These are phyloP conservation scores for Orchesella cincta DNA, from an alignment of 1,140 invertebrate species.

Conservation along the genomic window DNA sequence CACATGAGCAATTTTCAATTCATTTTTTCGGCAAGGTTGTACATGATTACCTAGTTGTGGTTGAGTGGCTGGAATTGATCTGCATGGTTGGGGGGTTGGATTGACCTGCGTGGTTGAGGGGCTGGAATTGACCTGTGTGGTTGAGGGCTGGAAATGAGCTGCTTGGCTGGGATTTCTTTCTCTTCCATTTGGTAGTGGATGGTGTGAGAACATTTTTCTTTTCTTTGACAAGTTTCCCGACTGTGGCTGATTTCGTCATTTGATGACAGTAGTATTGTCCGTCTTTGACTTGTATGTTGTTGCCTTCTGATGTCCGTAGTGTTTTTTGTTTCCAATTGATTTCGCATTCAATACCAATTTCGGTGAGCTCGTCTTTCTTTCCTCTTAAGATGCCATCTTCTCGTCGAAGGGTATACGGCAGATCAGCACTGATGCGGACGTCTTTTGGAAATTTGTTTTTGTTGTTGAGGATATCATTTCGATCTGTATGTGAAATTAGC, in stretches of 20 bases:
- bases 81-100: too few relatives aligned
- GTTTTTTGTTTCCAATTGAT: not conserved
- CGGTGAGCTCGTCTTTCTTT: not conserved
- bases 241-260: too few relatives aligned
- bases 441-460: not conserved
- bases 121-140: not conserved
- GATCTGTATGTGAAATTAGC: not conserved
- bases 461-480: not conserved
- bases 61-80: too few relatives aligned
- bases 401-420: not conserved
- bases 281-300: not conserved
- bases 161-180: not conserved
- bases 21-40: too few relatives aligned
- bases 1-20: slow-evolving; percentile 1
- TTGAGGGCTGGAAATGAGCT: not conserved
- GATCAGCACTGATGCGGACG: not conserved
- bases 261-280: too few relatives aligned
- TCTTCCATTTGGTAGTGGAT: too few relatives aligned
- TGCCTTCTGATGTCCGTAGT: not conserved
- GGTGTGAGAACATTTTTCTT: too few relatives aligned
- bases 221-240: too few relatives aligned
- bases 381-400: not conserved
- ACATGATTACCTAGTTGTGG: not conserved
- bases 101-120: too few relatives aligned
- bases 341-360: not conserved